Conservation (phyloP, 2,888 invertebrate species). For the Drosophila vallismaia region DNA sequence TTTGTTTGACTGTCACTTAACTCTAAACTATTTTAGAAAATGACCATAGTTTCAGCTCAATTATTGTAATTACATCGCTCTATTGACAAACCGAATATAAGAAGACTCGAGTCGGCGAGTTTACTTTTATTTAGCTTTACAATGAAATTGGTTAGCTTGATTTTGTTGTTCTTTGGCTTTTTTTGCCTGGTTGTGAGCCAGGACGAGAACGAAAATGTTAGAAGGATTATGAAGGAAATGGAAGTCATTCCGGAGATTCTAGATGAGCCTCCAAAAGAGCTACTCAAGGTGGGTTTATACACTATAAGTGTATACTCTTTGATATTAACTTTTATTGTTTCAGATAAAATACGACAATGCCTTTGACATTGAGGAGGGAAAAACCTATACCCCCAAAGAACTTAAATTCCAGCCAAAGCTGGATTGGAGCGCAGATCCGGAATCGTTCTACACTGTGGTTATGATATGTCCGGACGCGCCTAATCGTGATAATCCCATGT, state of each 20-base stretch:
- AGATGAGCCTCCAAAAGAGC: slow-evolving; percentile 60
- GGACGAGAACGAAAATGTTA: slow-evolving; percentile 50
- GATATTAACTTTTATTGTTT: background rate
- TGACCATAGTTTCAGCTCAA: slow-evolving; percentile 49
- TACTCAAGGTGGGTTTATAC: slow-evolving; percentile 52
- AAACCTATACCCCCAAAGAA: slow-evolving; percentile 89
- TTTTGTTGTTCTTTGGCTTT: slow-evolving; percentile 21
- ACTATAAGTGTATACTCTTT: rapidly evolving
- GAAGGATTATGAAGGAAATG: slow-evolving; percentile 61
- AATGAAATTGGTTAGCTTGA: slow-evolving; percentile 44
- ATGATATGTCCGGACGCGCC: slow-evolving; percentile 93
- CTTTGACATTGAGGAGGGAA: slow-evolving; percentile 86
- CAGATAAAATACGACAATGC: slow-evolving; percentile 77
- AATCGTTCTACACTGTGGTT: slow-evolving; percentile 71
- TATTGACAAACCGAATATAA: slow-evolving; percentile 55
- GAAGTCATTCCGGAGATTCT: slow-evolving; percentile 69
- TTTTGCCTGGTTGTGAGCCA: slow-evolving; percentile 18
- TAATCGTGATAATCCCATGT: slow-evolving; percentile 89
- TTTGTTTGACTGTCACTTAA: slow-evolving; percentile 30
- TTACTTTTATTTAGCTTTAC: slow-evolving; percentile 15
- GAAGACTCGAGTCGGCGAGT: slow-evolving; percentile 13
- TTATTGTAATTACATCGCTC: slow-evolving; percentile 55
- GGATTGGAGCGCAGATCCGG: slow-evolving; percentile 67
- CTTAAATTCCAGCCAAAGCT: slow-evolving; percentile 73
- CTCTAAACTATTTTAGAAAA: slow-evolving; percentile 45